phyloP scores from a whole-genome alignment of 1,140 invertebrate species.

The Gryon sp. region DNA sequence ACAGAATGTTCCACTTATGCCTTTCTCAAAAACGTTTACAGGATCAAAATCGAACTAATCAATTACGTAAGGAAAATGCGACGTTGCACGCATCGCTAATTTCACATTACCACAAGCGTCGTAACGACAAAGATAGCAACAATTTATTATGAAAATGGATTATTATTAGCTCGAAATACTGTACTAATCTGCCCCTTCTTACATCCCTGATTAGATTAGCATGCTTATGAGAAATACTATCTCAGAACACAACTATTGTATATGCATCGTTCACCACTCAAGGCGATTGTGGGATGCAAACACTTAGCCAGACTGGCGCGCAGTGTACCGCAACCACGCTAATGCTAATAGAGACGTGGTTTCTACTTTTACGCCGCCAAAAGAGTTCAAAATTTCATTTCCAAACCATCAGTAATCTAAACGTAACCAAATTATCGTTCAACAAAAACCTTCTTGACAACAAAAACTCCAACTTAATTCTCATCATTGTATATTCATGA shows the following conservation, averaged over 20 bases:
- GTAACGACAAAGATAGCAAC: background rate
- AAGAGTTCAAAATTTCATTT: conserved; percentile 40
- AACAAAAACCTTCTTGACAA: no score
- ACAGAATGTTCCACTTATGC: background rate
- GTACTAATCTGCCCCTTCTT: conserved; percentile 19
- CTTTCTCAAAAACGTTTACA: background rate
- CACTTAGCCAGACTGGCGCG: conserved; percentile 35
- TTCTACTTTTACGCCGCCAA: conserved; percentile 19
- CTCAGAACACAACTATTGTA: conserved; percentile 27
- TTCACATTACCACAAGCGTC: background rate
- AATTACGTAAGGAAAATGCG: background rate
- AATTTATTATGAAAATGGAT: background rate
- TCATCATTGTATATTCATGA: no score
- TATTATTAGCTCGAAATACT: background rate
- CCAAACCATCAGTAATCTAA: conserved; percentile 12
- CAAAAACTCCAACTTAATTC: no score
- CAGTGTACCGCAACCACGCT: conserved; percentile 35
- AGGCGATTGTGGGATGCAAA: conserved; percentile 51
- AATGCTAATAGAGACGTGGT: conserved; percentile 44
- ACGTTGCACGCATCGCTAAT: background rate
- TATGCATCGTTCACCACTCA: conserved; percentile 42
- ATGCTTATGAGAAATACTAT: conserved; percentile 29
- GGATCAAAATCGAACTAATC: background rate
- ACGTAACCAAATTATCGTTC: conserved; percentile 23
- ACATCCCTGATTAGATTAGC: conserved; percentile 19